These are phyloP conservation scores for Coleophora deauratella DNA, from an alignment of 2,888 invertebrate species.

Conservation along the genomic window DNA sequence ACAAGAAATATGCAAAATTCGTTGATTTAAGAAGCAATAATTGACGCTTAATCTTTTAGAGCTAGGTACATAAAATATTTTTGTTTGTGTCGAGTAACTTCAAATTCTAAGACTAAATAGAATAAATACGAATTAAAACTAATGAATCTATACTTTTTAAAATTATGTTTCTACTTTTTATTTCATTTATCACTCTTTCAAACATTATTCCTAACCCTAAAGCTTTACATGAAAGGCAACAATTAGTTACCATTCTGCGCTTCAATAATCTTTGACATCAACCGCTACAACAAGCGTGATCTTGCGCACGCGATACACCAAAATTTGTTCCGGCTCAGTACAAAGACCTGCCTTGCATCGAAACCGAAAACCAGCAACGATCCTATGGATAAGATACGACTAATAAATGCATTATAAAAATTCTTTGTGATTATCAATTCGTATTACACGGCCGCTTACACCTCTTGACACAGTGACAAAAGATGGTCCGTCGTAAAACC, in stretches of 20 bases:
- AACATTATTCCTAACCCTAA: too few relatives aligned
- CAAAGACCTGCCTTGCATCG: constrained; percentile 33
- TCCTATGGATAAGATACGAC: constrained; percentile 52
- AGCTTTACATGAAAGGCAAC: too few relatives aligned
- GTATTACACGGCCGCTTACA: constrained; percentile 71
- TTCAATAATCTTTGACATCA: constrained; percentile 29
- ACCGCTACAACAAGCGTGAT: constrained; percentile 31
- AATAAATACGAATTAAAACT: too few relatives aligned
- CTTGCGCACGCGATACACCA: constrained; percentile 55
- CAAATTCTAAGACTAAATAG: too few relatives aligned
- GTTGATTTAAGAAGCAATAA: too few relatives aligned
- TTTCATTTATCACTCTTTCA: too few relatives aligned
- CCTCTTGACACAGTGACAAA: constrained; percentile 62
- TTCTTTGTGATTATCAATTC: constrained; percentile 73
- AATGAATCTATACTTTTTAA: too few relatives aligned
- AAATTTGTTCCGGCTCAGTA: constrained; percentile 58
- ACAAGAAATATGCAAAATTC: too few relatives aligned
- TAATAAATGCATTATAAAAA: constrained; percentile 65
- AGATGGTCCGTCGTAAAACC: constrained; percentile 52
- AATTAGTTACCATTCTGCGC: background rate
- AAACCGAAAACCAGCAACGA: constrained; percentile 44
- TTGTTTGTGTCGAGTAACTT: too few relatives aligned
- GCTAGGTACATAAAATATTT: too few relatives aligned
- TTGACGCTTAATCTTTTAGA: too few relatives aligned
- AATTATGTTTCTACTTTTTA: too few relatives aligned